Conservation (phyloP, 2,797 vertebrate species). For the Anguilla obscura region DNA sequence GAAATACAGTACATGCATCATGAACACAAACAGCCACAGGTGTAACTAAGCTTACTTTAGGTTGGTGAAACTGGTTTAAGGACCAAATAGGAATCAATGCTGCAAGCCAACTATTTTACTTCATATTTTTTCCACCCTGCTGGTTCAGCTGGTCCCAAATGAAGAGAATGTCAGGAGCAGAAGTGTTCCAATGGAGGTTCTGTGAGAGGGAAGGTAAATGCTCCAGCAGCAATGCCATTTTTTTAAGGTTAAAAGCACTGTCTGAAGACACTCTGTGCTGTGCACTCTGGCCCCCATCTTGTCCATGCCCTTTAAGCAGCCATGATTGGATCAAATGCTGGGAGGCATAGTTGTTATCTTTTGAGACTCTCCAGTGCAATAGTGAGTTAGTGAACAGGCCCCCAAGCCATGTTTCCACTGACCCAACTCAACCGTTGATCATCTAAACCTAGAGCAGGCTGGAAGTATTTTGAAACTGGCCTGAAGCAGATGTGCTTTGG, state of each 20-base stretch:
- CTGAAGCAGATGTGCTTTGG: background rate
- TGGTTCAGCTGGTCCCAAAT: background rate
- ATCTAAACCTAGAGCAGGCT: background rate
- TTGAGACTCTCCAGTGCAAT: background rate
- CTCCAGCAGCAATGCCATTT: background rate
- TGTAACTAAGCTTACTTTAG: background rate
- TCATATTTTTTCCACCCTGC: background rate
- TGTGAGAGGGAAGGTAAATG: background rate
- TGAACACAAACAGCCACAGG: background rate
- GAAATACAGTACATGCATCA: background rate
- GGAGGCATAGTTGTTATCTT: background rate
- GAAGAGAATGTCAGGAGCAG: background rate
- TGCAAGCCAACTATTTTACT: background rate
- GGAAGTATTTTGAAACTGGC: background rate
- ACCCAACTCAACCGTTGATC: background rate
- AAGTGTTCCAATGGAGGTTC: background rate
- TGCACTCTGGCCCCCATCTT: background rate
- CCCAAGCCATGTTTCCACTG: background rate
- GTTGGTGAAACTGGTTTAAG: background rate
- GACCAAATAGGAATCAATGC: background rate
- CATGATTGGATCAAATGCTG: background rate
- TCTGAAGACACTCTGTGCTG: background rate
- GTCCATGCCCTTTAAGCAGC: background rate
- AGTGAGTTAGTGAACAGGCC: background rate
- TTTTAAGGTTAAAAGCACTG: background rate